Base-by-base conservation (phyloP, 2,888 invertebrate genomes). In the Aphidius colemani region DNA sequence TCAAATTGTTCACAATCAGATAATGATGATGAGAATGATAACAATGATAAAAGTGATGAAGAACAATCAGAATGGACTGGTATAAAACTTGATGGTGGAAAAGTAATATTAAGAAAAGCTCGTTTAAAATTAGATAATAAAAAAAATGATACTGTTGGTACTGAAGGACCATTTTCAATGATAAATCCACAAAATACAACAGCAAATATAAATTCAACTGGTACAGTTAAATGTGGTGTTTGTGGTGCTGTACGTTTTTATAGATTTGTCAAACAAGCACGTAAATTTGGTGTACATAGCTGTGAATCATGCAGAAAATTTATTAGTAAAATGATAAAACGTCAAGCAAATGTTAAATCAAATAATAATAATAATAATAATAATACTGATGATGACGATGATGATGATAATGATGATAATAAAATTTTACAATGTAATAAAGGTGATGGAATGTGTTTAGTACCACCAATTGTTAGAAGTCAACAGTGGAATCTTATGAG, bases 291-390 rank as follows among this genome's bases (percentile, higher is more conserved):
- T 43, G 90, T 92, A 67, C 89, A 90, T 76, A 91, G 92, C 70
- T 95, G 95, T 81, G 92, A 93, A 78, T 89, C 92, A 7, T 95
- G 95, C 81, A 86, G 92, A 58, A 93, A 93, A 80, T 95, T 95
- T 81, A 92, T 94, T 75, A 89, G 92, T 13, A 92, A 92, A 79
- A 89, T 92, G 86, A 87, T 91, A 68, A 91, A 90, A 80, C 87
- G 88, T 65, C 88, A 87, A 73, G 86, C 87, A 68, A 84, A 86
- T 75, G 85, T 86, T 45, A 87, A 87, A 74, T 76, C 79, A 45
- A 72, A 75, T n/a, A 85, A 85, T 74, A 83, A 83, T 71, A 84
- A 85, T 51, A 84, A 85, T 65, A 83, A 86, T 50, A 2, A 18
- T 18, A 2, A 18, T 30, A 4, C 75, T n/a, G 85, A 85, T 74